Evolutionary conservation across 2,888 invertebrate genomes (phyloP).

Genomic region (Spatulosminthurus flaviceps): DNA sequence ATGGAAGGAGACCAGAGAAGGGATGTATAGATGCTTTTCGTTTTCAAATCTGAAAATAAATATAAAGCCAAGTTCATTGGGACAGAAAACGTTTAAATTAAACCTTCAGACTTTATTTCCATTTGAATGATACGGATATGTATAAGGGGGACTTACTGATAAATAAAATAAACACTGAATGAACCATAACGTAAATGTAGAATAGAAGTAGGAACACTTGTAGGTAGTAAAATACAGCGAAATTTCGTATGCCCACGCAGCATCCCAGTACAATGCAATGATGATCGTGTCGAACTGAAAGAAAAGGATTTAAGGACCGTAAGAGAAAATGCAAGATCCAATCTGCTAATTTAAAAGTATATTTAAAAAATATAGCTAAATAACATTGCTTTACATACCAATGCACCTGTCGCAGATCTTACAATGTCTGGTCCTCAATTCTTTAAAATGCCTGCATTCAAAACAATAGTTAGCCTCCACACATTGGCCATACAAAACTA

Average conservation of each 20-base stretch:
- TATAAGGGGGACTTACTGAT: neutral
- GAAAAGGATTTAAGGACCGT: too few relatives aligned
- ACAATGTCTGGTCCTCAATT: conserved; percentile 18
- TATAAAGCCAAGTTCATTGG: too few relatives aligned
- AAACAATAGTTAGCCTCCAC: conserved; percentile 19
- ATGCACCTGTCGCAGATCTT: conserved; percentile 17
- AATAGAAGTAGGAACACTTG: conserved; percentile 19
- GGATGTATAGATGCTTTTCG: neutral
- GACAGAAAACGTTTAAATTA: too few relatives aligned
- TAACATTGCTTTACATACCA: neutral
- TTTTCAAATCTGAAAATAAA: neutral
- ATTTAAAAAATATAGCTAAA: too few relatives aligned
- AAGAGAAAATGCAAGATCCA: too few relatives aligned
- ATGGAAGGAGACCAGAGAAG: neutral
- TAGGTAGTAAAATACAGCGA: conserved; percentile 16
- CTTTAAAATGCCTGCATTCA: conserved; percentile 33
- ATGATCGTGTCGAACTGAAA: conserved; percentile 31
- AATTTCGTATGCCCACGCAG: conserved; percentile 27
- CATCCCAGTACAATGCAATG: conserved; percentile 18
- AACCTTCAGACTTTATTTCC: too few relatives aligned
- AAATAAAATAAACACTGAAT: conserved; percentile 3
- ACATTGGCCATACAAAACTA: neutral
- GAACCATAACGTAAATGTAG: neutral
- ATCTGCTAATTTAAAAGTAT: too few relatives aligned
- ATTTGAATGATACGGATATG: neutral